A percentile compares a stretch with the other conserved stretches of the same genome.
phyloP scores from a whole-genome alignment of 2,797 vertebrate genomes.

The Clarias pachynema region DNA sequence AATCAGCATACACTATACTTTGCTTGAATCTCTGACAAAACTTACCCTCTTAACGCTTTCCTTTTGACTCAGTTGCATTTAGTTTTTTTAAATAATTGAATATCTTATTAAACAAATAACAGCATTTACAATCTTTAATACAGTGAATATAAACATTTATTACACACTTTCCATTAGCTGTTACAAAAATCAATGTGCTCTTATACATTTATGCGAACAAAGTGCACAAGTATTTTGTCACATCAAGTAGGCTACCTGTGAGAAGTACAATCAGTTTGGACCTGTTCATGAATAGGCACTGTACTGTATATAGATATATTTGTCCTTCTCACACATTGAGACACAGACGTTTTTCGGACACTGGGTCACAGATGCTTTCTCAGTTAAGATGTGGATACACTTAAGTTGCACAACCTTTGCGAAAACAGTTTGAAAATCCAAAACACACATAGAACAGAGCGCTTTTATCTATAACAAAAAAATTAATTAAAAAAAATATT shows the following conservation, averaged over 20 bases:
- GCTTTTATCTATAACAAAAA: background rate
- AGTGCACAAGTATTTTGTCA: constrained; percentile 45
- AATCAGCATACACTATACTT: too few species aligned
- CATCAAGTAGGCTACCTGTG: constrained; percentile 29
- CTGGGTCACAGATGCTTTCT: constrained; percentile 18
- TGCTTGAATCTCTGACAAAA: background rate
- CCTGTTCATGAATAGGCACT: constrained; percentile 18
- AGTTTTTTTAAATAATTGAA: background rate
- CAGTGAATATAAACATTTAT: constrained; percentile 53
- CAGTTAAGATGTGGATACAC: constrained; percentile 17
- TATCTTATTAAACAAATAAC: background rate
- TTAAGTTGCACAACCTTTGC: background rate
- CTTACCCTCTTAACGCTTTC: background rate
- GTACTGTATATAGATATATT: constrained; percentile 12
- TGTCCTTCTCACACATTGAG: constrained; percentile 14
- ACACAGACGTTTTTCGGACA: constrained; percentile 23
- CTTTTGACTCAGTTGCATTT: background rate
- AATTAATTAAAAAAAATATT: too few species aligned
- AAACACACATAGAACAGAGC: too few species aligned
- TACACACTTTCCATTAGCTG: constrained; percentile 22
- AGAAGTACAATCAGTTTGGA: constrained; percentile 52
- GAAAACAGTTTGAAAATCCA: background rate
- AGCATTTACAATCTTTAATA: background rate
- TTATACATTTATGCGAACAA: constrained; percentile 30
- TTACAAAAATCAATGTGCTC: constrained; percentile 49